Evolutionary conservation across 30 jellyfish, hydroid and myxozoan species (phyloP), one percentile per base, ranked within the genome.

Genomic region (Pseudorhiza aurosa): DNA sequence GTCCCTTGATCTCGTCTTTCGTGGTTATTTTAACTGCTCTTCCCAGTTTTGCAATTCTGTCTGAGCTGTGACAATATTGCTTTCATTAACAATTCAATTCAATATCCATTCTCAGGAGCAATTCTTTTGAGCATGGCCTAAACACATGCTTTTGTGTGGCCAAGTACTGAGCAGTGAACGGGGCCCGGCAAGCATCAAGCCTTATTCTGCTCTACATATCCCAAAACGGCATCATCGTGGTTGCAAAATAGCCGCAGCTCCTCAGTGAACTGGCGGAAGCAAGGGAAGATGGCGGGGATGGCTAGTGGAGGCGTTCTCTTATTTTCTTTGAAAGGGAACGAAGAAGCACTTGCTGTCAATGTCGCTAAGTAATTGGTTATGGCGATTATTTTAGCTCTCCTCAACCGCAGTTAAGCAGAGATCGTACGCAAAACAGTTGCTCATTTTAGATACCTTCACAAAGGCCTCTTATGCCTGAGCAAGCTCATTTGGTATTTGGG

Each of bases 241-340:
- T 56, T 22, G 5, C 25, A 56, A n/a, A 2, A 56, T 19, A 56
- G 32, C 70, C 14, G 70, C 33, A 56, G 70, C 70, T 56, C 39
- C 39, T 56, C 70, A 4, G 70, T 25, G 4, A 56, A 32, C 14
- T n/a, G 70, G 4, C 28, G 39, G 70, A 14, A 64, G 59, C 60
- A 29, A 35, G 57, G 3, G 36, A 19, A 6, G 21, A 31, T 32
- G 21, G 21, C 77, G 9, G 77, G 22, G 27, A 90, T 90, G 97
- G 94, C 96, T 8, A 94, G 72, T 21, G 85, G 92, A 21, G 95
- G 94, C 19, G 91, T 93, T 47, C 65, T 93, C 33, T 75, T 93
- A 22, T 93, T 93, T 75, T 93, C 99, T 10, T 49, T 87, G 75
- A 93, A 93, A 65, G 99, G 99, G 40, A 79, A 69, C 8, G 88